Evolutionary conservation across 1,140 invertebrate genomes (phyloP).

Genomic region (Araneus ventricosus): DNA sequence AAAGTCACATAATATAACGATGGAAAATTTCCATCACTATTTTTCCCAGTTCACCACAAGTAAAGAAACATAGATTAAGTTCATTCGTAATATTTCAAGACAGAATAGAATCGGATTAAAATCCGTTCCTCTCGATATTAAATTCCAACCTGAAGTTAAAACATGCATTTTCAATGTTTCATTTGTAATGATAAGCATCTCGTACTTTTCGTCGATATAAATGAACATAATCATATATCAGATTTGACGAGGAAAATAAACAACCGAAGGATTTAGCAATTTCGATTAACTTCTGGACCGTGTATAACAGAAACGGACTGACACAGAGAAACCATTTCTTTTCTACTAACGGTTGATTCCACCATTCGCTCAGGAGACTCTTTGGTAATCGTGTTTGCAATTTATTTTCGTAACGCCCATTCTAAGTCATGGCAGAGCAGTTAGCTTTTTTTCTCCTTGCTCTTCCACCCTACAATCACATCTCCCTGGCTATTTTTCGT

Average conservation of each 20-base stretch:
- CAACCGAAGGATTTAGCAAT: not conserved
- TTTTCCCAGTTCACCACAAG: not conserved
- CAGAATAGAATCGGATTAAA: not conserved
- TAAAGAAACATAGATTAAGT: not conserved
- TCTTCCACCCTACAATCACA: not conserved
- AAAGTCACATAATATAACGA: no score
- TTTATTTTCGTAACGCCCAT: constrained; percentile 70
- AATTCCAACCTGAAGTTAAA: no score
- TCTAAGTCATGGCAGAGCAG: constrained; percentile 40
- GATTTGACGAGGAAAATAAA: not conserved
- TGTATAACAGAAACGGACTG: not conserved
- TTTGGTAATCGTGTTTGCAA: constrained; percentile 67
- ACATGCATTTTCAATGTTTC: not conserved
- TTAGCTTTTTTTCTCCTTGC: constrained; percentile 14
- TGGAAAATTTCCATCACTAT: no score
- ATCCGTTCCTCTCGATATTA: not conserved
- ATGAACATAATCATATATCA: not conserved
- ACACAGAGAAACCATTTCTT: not conserved
- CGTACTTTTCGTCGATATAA: not conserved
- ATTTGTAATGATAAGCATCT: not conserved
- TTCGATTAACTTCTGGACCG: constrained; percentile 11
- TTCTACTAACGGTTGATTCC: constrained; percentile 18
- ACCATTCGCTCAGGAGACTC: constrained; percentile 7
- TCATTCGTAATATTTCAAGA: not conserved
- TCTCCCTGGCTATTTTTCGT: constrained; percentile 45